A percentile compares a stretch with the other conserved stretches of the same genome.
Evolutionary conservation across 2,888 invertebrate species (phyloP).

Genomic region (Entomobrya proxima): DNA sequence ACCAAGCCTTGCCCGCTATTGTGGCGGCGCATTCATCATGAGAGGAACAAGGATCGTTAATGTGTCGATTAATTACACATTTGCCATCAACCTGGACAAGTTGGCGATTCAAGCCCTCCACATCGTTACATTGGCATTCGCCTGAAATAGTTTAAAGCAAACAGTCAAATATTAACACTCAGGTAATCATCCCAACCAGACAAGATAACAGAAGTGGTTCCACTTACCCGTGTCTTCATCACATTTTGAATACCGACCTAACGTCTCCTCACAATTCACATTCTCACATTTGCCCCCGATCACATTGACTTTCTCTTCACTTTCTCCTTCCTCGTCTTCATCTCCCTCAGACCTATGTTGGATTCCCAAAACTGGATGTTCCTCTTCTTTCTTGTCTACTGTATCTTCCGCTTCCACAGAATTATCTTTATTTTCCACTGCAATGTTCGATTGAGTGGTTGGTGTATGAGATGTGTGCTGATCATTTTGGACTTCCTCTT

Average conservation of each 20-base stretch:
- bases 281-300: background rate
- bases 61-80: constrained; percentile 2
- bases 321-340: background rate
- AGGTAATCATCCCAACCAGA: too few relatives aligned
- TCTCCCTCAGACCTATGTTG: background rate
- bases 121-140: constrained; percentile 27
- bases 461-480: too few relatives aligned
- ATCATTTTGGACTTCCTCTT: background rate
- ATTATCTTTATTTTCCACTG: background rate
- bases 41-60: constrained; percentile 11
- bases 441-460: background rate
- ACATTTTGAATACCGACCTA: constrained; percentile 21
- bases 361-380: background rate
- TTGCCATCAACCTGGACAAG: background rate
- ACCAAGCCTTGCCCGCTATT: constrained; percentile 32
- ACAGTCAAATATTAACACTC: too few relatives aligned
- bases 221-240: constrained; percentile 24
- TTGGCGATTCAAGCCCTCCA: background rate
- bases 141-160: constrained; percentile 19
- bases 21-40: constrained; percentile 28
- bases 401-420: background rate
- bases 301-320: background rate
- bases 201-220: too few relatives aligned
- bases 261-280: background rate
- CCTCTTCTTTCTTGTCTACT: background rate